A percentile compares a stretch with the other conserved stretches of the same genome.
These are phyloP conservation scores for Epinotia ramella DNA, from an alignment of 2,888 invertebrate species.

Conservation along the genomic window DNA sequence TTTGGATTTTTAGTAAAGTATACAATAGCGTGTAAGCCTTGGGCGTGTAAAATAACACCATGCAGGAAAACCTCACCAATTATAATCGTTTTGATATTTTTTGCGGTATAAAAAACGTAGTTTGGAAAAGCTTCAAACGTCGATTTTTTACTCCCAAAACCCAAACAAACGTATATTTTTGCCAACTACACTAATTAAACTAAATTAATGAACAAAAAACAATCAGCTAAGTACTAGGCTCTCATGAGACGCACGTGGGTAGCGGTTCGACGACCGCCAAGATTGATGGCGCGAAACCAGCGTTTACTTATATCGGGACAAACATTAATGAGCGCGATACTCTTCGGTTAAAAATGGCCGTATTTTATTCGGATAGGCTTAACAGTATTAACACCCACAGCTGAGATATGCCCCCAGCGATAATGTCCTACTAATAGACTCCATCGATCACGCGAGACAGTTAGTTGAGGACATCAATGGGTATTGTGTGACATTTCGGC, in stretches of 20 bases:
- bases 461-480: conserved; percentile 30
- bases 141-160: conserved; percentile 10
- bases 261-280: conserved; percentile 60
- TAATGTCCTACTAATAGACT: conserved; percentile 40
- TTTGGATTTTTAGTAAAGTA: not conserved
- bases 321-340: conserved; percentile 42
- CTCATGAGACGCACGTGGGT: conserved; percentile 62
- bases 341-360: conserved; percentile 43
- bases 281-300: conserved; percentile 62
- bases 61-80: conserved; percentile 4
- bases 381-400: conserved; percentile 44
- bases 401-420: conserved; percentile 36
- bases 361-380: conserved; percentile 34
- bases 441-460: conserved; percentile 34
- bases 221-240: conserved; percentile 55
- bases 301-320: conserved; percentile 45
- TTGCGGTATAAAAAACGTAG: not conserved
- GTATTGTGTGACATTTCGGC: conserved; percentile 40
- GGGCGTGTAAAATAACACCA: not conserved
- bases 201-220: conserved; percentile 51
- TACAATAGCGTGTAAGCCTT: not conserved
- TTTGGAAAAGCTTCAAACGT: not conserved
- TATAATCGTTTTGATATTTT: conserved; percentile 6
- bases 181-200: conserved; percentile 44
- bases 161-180: not conserved